A percentile compares a stretch with the other conserved stretches of the same genome.
Evolutionary conservation across 2,113 vertebrate species (phyloP).

Genomic region (Amblyornis subalaris): DNA sequence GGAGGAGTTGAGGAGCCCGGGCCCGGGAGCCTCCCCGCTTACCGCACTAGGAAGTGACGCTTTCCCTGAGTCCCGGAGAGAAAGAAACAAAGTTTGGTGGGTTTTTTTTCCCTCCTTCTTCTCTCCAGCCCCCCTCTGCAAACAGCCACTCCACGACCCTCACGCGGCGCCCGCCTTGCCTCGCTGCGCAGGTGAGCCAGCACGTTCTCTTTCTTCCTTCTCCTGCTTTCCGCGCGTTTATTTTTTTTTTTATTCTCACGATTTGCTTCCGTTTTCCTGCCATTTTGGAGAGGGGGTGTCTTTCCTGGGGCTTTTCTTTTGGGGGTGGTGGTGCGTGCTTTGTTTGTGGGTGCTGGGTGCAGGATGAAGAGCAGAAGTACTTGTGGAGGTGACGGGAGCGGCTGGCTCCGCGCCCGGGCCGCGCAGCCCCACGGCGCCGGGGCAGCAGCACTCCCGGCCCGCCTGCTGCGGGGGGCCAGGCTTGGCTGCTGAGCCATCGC

Average conservation of each 20-base stretch:
- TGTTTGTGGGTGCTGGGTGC: neutral
- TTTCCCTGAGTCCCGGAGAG: conserved; percentile 65
- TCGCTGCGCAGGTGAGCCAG: neutral
- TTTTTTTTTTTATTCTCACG: neutral
- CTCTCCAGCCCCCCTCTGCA: neutral
- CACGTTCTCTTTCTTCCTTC: neutral
- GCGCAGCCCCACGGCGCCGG: neutral
- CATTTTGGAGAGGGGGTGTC: neutral
- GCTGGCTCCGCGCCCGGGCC: neutral
- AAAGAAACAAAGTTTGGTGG: conserved; percentile 69
- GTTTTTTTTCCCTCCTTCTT: neutral
- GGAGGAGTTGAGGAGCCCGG: conserved; percentile 53
- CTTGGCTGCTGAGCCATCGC: neutral
- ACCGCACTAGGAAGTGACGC: conserved; percentile 78
- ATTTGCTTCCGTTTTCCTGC: conserved; percentile 35
- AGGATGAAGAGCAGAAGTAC: neutral
- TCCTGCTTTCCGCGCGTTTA: neutral
- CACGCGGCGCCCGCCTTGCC: neutral
- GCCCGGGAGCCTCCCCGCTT: conserved; percentile 47
- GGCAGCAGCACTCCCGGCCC: neutral
- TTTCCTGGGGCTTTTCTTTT: neutral
- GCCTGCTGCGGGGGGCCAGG: neutral
- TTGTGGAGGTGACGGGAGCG: neutral
- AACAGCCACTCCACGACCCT: no score
- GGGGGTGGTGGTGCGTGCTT: neutral